Percentiles rank a stretch among this genome's conserved stretches.
These are phyloP conservation scores for Vombatus ursinus DNA, from an alignment of 2,113 vertebrate species.

Conservation along the genomic window DNA sequence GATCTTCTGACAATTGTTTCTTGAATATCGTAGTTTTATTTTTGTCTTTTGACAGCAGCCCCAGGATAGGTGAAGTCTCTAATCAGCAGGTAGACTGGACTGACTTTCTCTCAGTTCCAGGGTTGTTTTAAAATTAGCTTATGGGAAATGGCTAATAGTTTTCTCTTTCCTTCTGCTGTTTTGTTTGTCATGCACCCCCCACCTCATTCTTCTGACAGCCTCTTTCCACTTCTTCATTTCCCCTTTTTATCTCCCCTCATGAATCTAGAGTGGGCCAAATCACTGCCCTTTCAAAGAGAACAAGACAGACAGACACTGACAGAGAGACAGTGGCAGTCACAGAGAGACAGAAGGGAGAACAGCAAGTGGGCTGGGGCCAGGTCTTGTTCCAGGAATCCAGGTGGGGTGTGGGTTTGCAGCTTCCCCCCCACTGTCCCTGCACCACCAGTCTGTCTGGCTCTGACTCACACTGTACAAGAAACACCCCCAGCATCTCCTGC, in stretches of 20 bases:
- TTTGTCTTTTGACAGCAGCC: constrained; percentile 41
- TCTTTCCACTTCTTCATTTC: constrained; percentile 35
- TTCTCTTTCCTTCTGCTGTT: constrained; percentile 13
- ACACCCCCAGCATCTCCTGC: constrained; percentile 24
- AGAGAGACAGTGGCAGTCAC: background rate
- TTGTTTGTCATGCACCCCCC: background rate
- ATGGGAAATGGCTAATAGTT: constrained; percentile 53
- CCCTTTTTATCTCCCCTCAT: background rate
- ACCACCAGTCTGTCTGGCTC: constrained; percentile 1
- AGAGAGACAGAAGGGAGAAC: constrained; percentile 14
- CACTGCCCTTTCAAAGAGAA: constrained; percentile 30
- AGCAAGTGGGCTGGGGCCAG: background rate
- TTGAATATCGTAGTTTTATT: constrained; percentile 51
- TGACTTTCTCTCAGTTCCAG: constrained; percentile 61
- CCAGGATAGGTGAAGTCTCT: constrained; percentile 39
- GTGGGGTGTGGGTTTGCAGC: constrained; percentile 53
- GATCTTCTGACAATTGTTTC: constrained; percentile 73
- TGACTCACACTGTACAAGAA: constrained; percentile 44
- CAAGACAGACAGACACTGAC: background rate
- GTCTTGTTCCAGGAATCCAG: background rate
- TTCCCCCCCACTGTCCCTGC: background rate
- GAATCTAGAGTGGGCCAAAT: constrained; percentile 35
- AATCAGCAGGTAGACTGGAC: constrained; percentile 43
- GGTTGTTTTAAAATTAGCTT: constrained; percentile 9
- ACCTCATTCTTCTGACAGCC: background rate